Evolutionary conservation across 2,888 invertebrate species (phyloP), one percentile per base, ranked within the genome.

Genomic region (Entomobrya proxima): DNA sequence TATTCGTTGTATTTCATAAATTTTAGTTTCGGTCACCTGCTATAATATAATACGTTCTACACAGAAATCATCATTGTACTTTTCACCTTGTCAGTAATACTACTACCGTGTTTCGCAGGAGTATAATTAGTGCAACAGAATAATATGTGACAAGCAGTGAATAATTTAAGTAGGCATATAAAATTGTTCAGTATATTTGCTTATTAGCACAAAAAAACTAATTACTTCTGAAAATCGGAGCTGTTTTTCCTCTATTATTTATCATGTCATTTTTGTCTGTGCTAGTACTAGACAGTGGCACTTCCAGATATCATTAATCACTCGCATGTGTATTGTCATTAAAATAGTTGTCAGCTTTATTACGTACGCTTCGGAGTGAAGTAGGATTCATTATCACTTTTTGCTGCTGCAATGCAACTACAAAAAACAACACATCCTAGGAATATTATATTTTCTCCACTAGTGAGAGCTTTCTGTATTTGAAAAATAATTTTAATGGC

Each of bases 261-360:
- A 72, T 72, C 80, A 72, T 80, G 80, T 80, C 80, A 67, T 79
- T 69, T 79, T 67, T 50, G 52, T 52, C n/a, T n/a, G 32, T 78
- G 35, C 27, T 24, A 35, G 24, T 15, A 35, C 18, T 52, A 50
- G 55, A 40, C 47, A 18, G 32, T 35, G 58, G 37, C 78, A 81
- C 81, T 81, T 81, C 74, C 81, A 81, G 81, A 83, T 67, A 83
- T 83, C 83, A 83, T 83, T 83, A 83, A 83, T 83, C 83, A 83
- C 76, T 64, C 50, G 47, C 18, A 67, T 79, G n/a, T n/a, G 58
- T 44, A 50, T 64, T 76, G 67, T 67, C 83, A 76, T 83, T 83
- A 76, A 83, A 83, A 83, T 76, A 58, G 27, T 75, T 83, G 83
- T 83, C 76, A 83, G 44, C 30, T 69, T 24, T 80, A 50, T 50